A percentile compares a stretch with the other conserved stretches of the same genome.
Evolutionary conservation across 2,888 invertebrate genomes (phyloP).

Genomic region (Cheilosia soror): DNA sequence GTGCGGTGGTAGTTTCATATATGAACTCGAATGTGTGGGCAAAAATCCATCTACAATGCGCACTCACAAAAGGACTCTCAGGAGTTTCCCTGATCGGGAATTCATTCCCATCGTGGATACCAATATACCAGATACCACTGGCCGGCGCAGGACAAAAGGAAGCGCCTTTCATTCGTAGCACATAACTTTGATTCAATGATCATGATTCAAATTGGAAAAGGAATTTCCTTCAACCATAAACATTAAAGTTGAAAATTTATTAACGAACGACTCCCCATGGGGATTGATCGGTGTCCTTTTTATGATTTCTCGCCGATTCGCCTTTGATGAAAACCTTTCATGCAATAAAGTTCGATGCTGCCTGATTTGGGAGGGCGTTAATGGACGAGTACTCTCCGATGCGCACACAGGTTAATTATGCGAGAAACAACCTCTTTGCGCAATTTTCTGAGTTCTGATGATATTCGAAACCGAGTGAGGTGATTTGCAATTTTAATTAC

Average conservation of each 20-base stretch:
- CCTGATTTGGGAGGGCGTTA: constrained; percentile 25
- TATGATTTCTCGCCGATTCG: constrained; percentile 55
- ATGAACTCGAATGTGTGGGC: constrained; percentile 60
- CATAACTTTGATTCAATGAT: constrained; percentile 68
- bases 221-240: constrained; percentile 61
- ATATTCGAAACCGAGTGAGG: constrained; percentile 65
- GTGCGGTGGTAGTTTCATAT: constrained; percentile 7
- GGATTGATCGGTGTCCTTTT: constrained; percentile 62
- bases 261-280: constrained; percentile 67
- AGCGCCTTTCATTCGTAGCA: constrained; percentile 61
- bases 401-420: constrained; percentile 62
- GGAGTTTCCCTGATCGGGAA: constrained; percentile 63
- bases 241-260: constrained; percentile 69
- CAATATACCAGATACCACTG: constrained; percentile 44
- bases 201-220: constrained; percentile 33
- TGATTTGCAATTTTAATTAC: constrained; percentile 71
- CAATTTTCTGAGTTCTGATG: constrained; percentile 12
- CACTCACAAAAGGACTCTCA: constrained; percentile 61
- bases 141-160: constrained; percentile 61
- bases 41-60: constrained; percentile 49
- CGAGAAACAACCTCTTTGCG: constrained; percentile 56
- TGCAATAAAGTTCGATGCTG: constrained; percentile 13
- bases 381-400: constrained; percentile 27
- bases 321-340: constrained; percentile 64
- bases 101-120: constrained; percentile 32